Percentiles rank a stretch among this genome's conserved stretches.
phyloP scores from a whole-genome alignment of 1,140 invertebrate genomes.

The Philotrypesis tridentata region DNA sequence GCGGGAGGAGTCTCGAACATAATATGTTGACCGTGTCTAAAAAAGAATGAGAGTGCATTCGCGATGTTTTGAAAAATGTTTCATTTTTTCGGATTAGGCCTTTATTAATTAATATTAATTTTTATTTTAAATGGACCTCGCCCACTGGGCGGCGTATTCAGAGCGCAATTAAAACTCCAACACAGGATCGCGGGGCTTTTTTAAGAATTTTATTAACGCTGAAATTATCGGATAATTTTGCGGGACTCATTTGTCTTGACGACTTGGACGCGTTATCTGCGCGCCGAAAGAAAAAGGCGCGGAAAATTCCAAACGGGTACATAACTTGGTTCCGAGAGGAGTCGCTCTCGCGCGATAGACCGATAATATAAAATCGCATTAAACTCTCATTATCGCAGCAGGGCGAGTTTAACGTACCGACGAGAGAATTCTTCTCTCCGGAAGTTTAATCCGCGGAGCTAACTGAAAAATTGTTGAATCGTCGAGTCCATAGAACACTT shows the following conservation, averaged over 20 bases:
- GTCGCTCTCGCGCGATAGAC: not conserved
- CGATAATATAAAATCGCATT: conserved; percentile 27
- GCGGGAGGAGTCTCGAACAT: too few relatives aligned
- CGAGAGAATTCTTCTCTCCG: not conserved
- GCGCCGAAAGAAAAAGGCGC: too few relatives aligned
- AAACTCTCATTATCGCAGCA: conserved; percentile 25
- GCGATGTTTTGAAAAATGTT: too few relatives aligned
- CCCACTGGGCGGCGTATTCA: not conserved
- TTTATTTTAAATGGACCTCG: too few relatives aligned
- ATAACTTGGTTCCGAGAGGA: not conserved
- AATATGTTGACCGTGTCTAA: too few relatives aligned
- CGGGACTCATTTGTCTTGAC: not conserved
- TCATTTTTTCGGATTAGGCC: too few relatives aligned
- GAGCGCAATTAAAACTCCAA: not conserved
- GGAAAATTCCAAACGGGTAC: conserved; percentile 18
- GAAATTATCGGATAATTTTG: not conserved
- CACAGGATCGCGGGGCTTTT: not conserved
- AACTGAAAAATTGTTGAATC: conserved; percentile 37
- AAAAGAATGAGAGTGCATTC: too few relatives aligned
- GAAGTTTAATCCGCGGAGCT: not conserved
- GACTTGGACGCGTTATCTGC: not conserved
- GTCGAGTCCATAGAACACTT: too few relatives aligned
- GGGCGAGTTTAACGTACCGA: not conserved
- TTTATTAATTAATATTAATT: too few relatives aligned
- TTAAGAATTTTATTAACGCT: not conserved